Evolutionary conservation across 2,888 invertebrate species (phyloP).

Genomic region (Lucinisca nassula): DNA sequence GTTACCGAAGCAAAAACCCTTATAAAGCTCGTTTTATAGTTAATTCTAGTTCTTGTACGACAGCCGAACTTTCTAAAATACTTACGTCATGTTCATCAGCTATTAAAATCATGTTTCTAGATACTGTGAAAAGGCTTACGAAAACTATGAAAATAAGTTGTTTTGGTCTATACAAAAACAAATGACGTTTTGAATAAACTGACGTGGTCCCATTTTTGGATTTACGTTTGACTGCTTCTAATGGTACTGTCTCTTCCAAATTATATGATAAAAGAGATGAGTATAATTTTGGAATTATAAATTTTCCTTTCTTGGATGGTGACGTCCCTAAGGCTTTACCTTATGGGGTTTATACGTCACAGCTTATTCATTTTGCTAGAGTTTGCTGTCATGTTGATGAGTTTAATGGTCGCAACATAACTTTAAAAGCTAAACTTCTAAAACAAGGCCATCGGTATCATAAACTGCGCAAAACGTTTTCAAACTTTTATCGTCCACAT

Average conservation of each 20-base stretch:
- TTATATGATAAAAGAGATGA: slow-evolving; percentile 1
- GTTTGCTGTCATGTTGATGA: not conserved
- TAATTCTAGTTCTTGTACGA: too few species aligned
- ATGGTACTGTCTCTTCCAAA: not conserved
- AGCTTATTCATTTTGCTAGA: slow-evolving; percentile 22
- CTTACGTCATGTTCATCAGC: too few species aligned
- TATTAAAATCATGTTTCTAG: too few species aligned
- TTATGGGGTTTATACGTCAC: not conserved
- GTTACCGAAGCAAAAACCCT: too few species aligned
- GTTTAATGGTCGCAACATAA: not conserved
- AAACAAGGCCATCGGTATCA: not conserved
- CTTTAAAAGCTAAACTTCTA: not conserved
- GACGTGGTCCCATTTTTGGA: not conserved
- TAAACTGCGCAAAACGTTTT: slow-evolving; percentile 12
- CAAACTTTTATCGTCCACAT: slow-evolving; percentile 3
- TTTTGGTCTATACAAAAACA: too few species aligned
- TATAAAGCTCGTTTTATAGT: too few species aligned
- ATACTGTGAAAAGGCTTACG: too few species aligned
- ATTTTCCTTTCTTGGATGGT: not conserved
- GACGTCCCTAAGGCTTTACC: not conserved
- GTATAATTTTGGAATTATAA: not conserved
- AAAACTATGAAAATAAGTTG: too few species aligned
- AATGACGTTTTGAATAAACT: too few species aligned
- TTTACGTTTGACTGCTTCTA: not conserved
- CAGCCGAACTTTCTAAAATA: too few species aligned